These are phyloP conservation scores for Sturnira hondurensis DNA, from an alignment of 2,113 vertebrate species.

Conservation along the genomic window DNA sequence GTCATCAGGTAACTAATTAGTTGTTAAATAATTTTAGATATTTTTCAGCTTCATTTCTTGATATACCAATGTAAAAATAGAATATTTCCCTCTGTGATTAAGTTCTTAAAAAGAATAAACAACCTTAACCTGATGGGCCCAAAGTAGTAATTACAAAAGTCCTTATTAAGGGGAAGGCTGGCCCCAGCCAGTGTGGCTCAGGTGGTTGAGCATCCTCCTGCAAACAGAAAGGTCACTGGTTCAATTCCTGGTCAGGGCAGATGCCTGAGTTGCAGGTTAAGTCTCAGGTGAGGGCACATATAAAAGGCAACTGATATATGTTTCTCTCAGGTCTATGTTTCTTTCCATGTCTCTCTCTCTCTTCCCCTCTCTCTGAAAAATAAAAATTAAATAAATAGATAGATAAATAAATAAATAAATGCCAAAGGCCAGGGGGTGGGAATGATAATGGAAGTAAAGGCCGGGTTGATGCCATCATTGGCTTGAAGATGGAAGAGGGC, in stretches of 20 bases:
- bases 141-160: neutral
- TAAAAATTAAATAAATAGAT: no score
- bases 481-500: neutral
- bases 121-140: neutral
- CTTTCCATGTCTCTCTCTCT: no score
- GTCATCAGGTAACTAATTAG: neutral
- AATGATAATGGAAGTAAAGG: neutral
- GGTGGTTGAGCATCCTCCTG: no score
- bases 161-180: neutral
- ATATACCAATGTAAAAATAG: neutral
- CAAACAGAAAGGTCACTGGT: no score
- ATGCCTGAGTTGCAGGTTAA: no score
- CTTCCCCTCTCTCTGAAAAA: no score
- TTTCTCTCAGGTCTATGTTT: no score
- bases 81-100: neutral
- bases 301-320: no score
- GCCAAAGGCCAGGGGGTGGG: neutral
- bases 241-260: no score
- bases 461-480: neutral
- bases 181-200: no score
- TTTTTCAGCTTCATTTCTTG: neutral
- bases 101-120: neutral
- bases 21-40: neutral
- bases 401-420: no score
- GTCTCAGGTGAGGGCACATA: no score